These are phyloP conservation scores for Euspilapteryx auroguttella DNA, from an alignment of 2,888 invertebrate species.

Conservation along the genomic window DNA sequence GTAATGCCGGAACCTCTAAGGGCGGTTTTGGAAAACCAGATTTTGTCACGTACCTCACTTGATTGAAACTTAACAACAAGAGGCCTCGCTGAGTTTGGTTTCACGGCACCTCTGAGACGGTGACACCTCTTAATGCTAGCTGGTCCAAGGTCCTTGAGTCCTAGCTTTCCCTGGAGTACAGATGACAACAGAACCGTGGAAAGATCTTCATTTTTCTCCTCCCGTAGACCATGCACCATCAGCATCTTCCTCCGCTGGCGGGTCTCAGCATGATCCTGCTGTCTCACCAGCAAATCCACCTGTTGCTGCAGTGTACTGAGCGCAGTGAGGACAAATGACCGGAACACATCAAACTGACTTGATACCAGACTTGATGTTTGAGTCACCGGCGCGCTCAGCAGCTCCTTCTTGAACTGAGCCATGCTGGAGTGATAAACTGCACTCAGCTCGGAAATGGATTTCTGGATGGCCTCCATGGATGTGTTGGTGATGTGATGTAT, in stretches of 20 bases:
- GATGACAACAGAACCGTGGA: neutral
- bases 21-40: neutral
- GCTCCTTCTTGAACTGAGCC: too few species aligned
- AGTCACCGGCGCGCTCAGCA: too few species aligned
- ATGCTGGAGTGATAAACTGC: too few species aligned
- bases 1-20: neutral
- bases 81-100: neutral
- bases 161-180: neutral
- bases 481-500: too few species aligned
- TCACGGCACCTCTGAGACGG: neutral
- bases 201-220: neutral
- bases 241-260: neutral
- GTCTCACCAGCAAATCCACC: too few species aligned
- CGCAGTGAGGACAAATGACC: too few species aligned
- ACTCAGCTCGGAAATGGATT: too few species aligned
- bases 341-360: too few species aligned
- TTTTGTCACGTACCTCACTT: neutral
- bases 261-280: too few species aligned
- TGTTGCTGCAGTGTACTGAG: too few species aligned
- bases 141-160: neutral
- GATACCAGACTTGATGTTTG: too few species aligned
- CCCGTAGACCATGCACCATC: neutral
- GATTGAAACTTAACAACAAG: neutral
- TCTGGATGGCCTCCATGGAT: too few species aligned
- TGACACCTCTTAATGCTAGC: neutral